These are phyloP conservation scores for Melitaea athalia DNA, from an alignment of 2,888 invertebrate genomes.

Conservation along the genomic window DNA sequence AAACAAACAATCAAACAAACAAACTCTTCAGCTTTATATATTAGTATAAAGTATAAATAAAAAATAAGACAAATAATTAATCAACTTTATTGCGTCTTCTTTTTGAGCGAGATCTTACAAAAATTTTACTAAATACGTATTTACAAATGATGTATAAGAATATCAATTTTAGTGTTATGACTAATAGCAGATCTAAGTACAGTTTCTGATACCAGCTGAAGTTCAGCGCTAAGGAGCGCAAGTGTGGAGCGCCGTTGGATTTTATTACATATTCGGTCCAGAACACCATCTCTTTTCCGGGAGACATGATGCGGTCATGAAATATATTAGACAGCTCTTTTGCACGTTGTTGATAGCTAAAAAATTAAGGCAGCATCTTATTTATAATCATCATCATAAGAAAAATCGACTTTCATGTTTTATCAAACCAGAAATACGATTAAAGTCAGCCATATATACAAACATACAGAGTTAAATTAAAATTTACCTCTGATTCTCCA, in stretches of 20 bases:
- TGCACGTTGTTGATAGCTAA: slow-evolving; percentile 52
- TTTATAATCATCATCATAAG: not conserved
- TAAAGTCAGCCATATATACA: not conserved
- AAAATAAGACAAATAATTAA: too few species aligned
- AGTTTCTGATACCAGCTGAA: slow-evolving; percentile 58
- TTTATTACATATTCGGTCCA: slow-evolving; percentile 60
- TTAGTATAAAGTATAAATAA: too few species aligned
- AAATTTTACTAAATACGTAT: too few species aligned
- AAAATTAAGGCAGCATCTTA: slow-evolving; percentile 19
- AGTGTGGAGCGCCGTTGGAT: slow-evolving; percentile 55
- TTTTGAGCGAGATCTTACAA: too few species aligned
- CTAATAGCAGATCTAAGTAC: slow-evolving; percentile 51
- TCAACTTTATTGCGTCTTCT: too few species aligned
- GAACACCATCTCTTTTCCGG: slow-evolving; percentile 52
- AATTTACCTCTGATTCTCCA: slow-evolving; percentile 43
- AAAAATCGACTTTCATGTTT: not conserved
- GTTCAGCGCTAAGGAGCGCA: slow-evolving; percentile 54
- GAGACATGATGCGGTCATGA: slow-evolving; percentile 53
- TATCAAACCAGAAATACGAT: not conserved
- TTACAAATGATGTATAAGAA: not conserved
- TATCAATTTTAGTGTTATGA: slow-evolving; percentile 25
- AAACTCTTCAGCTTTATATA: too few species aligned
- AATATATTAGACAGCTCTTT: slow-evolving; percentile 55
- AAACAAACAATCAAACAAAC: too few species aligned
- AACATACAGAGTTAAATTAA: not conserved